A percentile compares a stretch with the other conserved stretches of the same genome.
Conservation (phyloP, 1,140 invertebrate genomes). For the Hydropsyche tenuis region DNA sequence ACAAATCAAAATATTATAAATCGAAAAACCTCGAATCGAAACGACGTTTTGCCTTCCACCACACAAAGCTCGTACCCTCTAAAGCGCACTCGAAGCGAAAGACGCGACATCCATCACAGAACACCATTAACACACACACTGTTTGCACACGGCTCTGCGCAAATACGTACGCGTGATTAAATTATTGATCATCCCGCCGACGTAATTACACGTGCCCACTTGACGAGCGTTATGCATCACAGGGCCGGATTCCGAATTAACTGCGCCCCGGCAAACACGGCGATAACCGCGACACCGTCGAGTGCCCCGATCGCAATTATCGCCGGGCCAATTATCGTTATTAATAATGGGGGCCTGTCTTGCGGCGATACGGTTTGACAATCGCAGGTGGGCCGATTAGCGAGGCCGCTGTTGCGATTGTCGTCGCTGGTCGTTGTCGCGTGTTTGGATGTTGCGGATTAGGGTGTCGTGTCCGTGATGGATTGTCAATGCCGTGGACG, state of each 20-base stretch:
- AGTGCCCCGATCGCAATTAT: conserved; percentile 10
- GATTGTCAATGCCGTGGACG: too few species aligned
- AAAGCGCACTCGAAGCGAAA: too few species aligned
- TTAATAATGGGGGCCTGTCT: conserved; percentile 1
- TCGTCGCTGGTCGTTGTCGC: background rate
- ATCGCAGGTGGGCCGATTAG: conserved; percentile 22
- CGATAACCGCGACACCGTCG: conserved; percentile 14
- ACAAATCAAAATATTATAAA: too few species aligned
- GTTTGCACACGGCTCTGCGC: background rate
- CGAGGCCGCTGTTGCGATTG: background rate
- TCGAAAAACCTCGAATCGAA: too few species aligned
- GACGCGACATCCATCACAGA: too few species aligned
- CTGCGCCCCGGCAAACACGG: conserved; percentile 30
- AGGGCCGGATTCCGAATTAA: conserved; percentile 20
- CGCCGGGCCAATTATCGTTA: conserved; percentile 24
- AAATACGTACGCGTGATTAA: conserved; percentile 35
- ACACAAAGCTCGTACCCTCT: too few species aligned
- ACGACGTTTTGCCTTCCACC: too few species aligned
- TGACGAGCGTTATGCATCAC: conserved; percentile 45
- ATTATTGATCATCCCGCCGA: conserved; percentile 45
- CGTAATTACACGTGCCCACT: conserved; percentile 45
- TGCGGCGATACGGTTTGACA: conserved; percentile 19
- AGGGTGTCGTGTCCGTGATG: background rate
- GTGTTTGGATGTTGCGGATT: background rate
- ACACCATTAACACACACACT: too few species aligned